phyloP scores from a whole-genome alignment of 2,888 invertebrate genomes.

The Cerastoderma edule region DNA sequence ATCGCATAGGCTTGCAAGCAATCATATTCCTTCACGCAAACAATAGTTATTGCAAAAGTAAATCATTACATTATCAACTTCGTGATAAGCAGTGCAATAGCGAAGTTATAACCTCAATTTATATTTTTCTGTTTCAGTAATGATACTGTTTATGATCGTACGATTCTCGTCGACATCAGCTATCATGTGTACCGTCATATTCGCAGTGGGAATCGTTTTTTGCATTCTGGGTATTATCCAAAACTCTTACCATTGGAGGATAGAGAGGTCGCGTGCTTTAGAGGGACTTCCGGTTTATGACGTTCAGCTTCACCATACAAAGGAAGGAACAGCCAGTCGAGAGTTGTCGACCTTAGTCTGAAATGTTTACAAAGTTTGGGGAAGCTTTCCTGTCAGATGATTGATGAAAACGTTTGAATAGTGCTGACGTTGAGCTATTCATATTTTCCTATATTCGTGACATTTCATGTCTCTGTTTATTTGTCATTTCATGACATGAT shows the following conservation, averaged over 20 bases:
- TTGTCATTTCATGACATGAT: too few relatives aligned
- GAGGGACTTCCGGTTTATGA: slow-evolving; percentile 77
- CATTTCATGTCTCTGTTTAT: too few relatives aligned
- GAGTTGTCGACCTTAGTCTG: slow-evolving; percentile 73
- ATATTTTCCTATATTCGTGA: too few relatives aligned
- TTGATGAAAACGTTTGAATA: too few relatives aligned
- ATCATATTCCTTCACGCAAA: too few relatives aligned
- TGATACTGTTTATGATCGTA: slow-evolving; percentile 95
- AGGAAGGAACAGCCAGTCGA: slow-evolving; percentile 36
- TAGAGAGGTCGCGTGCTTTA: slow-evolving; percentile 80
- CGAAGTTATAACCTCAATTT: too few relatives aligned
- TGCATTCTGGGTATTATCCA: slow-evolving; percentile 97
- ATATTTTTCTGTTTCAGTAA: slow-evolving; percentile 86
- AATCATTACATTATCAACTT: too few relatives aligned
- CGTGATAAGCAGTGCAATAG: too few relatives aligned
- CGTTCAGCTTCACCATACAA: slow-evolving; percentile 21
- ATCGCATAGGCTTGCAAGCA: too few relatives aligned
- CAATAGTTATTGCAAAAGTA: too few relatives aligned
- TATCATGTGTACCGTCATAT: slow-evolving; percentile 94
- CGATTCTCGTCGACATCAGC: slow-evolving; percentile 96
- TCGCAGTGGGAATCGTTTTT: slow-evolving; percentile 95
- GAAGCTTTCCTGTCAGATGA: not conserved
- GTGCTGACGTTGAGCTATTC: too few relatives aligned
- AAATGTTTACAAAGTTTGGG: slow-evolving; percentile 15
- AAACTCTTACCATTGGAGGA: slow-evolving; percentile 96